Base-by-base conservation (phyloP, 2,113 vertebrate species). In the Podiceps cristatus region DNA sequence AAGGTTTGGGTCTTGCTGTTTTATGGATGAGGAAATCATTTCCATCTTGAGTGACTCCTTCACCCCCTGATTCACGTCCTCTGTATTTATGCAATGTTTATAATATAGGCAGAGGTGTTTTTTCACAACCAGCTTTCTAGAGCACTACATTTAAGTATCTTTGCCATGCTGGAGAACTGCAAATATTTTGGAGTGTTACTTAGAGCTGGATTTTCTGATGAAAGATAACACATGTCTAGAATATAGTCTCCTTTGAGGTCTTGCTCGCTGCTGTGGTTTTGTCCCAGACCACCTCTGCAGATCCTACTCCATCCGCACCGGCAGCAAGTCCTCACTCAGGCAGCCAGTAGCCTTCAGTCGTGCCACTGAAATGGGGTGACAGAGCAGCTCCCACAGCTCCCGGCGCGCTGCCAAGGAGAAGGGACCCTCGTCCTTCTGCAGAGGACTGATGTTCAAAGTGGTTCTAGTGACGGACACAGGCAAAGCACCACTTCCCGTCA, bases 381-480 rank as follows among this genome's bases (percentile, higher is more conserved):
- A 59, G 42, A 74, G n/a, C n/a, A 59, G 28, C 27, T 83, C 47
- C 35, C 55, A 28, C n/a, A 49, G 5, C 40, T 80, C 33, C 35
- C 1, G 1, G 7, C 5, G 2, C 31, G 28, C 63, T 91, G 44
- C 25, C 52, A 14, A 29, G 44, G 24, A 47, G 79, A 76, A 56
- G 25, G 28, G 40, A 52, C 33, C 31, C 45, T 64, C 1, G 0
- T 80, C 58, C 28, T 72, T 64, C 40, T 56, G 40, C 45, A 24
- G 40, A 76, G 37, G 40, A 31, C 25, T 13, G 23, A 1, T 88
- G 20, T 28, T 68, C 35, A 40, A 3, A 49, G 33, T 44, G 67
- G 8, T 1, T 4, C 0, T 69, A 25, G 27, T 23, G 45, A 49
- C 29, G 53, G 63, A 31, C 4, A 1, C 10, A 58, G 45, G 14